phyloP scores from a whole-genome alignment of 2,797 vertebrate genomes.

The Eulemur mongoz region DNA sequence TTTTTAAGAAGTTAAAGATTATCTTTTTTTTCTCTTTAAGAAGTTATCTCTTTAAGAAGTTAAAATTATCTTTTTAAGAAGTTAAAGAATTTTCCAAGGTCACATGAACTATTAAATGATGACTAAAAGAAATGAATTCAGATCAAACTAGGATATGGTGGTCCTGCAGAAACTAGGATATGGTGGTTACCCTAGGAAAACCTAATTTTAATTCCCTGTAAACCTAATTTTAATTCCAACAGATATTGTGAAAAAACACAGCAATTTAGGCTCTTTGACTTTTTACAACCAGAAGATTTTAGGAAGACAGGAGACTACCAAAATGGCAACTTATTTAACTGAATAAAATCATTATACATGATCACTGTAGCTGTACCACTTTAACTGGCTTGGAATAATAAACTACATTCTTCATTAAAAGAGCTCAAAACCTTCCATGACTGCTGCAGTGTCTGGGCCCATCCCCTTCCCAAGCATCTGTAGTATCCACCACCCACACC shows the following conservation, averaged over 20 bases:
- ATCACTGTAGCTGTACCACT: not conserved
- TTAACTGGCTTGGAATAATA: not conserved
- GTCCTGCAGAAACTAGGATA: not conserved
- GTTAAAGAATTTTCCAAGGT: not conserved
- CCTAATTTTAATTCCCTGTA: not conserved
- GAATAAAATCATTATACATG: not conserved
- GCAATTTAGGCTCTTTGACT: not conserved
- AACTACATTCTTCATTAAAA: not conserved
- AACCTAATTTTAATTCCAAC: not conserved
- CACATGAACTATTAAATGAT: not conserved
- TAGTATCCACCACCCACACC: too few relatives aligned
- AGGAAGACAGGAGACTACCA: not conserved
- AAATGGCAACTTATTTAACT: not conserved
- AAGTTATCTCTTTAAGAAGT: too few relatives aligned
- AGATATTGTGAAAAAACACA: constrained; percentile 3
- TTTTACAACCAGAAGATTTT: constrained; percentile 28
- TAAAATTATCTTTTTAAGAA: too few relatives aligned
- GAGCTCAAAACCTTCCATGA: not conserved
- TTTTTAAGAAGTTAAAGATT: not conserved
- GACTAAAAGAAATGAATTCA: not conserved
- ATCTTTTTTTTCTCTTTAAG: too few relatives aligned
- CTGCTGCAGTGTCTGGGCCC: not conserved
- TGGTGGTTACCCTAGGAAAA: not conserved
- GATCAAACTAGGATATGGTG: not conserved
- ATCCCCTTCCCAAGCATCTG: not conserved